Percentiles rank a stretch among this genome's conserved stretches.
Conservation (phyloP, 2,888 invertebrate genomes). For the Drosophila setosimentum region DNA sequence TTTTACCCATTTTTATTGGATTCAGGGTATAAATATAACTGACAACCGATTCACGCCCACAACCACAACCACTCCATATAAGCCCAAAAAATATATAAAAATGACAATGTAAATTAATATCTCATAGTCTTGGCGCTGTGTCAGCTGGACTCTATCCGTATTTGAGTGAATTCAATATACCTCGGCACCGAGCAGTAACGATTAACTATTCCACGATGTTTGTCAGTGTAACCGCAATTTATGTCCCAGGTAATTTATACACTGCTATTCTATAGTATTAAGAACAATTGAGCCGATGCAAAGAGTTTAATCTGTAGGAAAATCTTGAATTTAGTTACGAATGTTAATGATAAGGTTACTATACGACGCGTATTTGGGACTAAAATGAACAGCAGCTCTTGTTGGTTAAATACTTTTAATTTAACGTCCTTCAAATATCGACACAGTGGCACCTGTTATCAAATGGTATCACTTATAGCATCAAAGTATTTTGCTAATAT, state of each 20-base stretch:
- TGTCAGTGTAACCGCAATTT: constrained; percentile 80
- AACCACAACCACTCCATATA: background rate
- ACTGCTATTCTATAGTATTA: background rate
- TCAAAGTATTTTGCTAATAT: background rate
- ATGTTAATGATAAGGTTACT: background rate
- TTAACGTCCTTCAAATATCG: background rate
- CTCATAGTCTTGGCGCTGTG: constrained; percentile 72
- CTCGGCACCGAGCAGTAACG: constrained; percentile 78
- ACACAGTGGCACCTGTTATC: no score
- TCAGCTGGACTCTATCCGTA: constrained; percentile 80
- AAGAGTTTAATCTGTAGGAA: fast-evolving
- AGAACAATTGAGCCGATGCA: background rate
- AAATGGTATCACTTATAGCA: background rate
- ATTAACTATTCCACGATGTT: constrained; percentile 83
- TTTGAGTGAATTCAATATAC: constrained; percentile 79
- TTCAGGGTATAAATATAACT: background rate
- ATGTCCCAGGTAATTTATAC: constrained; percentile 75
- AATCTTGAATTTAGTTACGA: background rate
- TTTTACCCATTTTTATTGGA: no score
- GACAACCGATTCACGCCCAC: background rate
- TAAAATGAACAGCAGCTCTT: background rate
- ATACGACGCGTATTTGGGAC: background rate
- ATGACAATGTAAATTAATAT: background rate
- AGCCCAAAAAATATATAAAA: background rate
- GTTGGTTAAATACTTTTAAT: background rate